Evolutionary conservation across 2,888 invertebrate genomes (phyloP), one percentile per base, ranked within the genome.

Genomic region (Diplazon laetatorius): DNA sequence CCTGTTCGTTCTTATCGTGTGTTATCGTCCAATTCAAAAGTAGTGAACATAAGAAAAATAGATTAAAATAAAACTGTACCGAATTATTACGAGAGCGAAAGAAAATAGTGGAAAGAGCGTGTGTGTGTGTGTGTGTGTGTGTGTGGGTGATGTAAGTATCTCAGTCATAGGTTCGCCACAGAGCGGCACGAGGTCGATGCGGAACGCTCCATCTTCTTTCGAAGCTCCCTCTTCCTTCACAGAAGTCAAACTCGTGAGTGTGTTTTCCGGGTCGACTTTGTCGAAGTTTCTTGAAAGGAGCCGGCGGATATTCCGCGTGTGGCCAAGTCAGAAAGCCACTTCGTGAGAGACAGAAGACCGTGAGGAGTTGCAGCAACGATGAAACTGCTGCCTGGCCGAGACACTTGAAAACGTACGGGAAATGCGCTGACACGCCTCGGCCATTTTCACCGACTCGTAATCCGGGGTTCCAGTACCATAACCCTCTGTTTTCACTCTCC

Each of bases 211-310:
- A 10, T 30, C 5, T 37, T 59, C 39, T 39, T 59, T 52, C 10
- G 39, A 39, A 52, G 37, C 52, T 39, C 50, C 39, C 65, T 39
- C 50, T 39, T 52, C 37, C 30, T 46, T 46, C 16, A 14, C 50
- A 70, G 76, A 70, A 76, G 76, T 71, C 66, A 76, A 76, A 42
- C 76, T 71, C 60, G 65, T 52, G 76, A 76, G 71, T 76, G 71
- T 76, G 71, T 76, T 76, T 76, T 76, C 71, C 76, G 65, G 65
- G 65, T 76, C 39, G 65, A 77, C 66, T 77, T 77, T 68, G 68
- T 66, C 62, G 60, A 55, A 77, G 76, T 71, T 62, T 77, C 62
- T 44, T 20, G 52, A n/a, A 30, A 46, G 60, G 72, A 60, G 37
- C 66, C 55, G 66, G 52, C 52, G 30, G 44, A 52, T 25, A 44